These are phyloP conservation scores for Anisognathus igniventris DNA, from an alignment of 2,797 vertebrate genomes.

Conservation along the genomic window DNA sequence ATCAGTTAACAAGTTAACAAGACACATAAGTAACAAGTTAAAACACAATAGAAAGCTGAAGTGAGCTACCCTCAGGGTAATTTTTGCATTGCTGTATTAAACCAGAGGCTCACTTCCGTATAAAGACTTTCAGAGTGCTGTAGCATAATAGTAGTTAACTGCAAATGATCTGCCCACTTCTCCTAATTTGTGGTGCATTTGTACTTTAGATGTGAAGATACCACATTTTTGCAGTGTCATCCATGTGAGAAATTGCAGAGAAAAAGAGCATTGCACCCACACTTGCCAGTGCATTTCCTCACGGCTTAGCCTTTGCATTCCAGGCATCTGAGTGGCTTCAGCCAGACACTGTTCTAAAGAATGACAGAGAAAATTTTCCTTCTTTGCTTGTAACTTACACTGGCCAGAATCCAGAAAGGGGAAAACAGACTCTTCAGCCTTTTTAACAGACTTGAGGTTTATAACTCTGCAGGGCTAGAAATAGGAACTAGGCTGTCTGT, in stretches of 20 bases:
- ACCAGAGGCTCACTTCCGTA: not conserved
- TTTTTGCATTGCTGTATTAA: not conserved
- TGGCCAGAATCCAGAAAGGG: not conserved
- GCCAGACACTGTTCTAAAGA: not conserved
- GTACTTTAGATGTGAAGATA: not conserved
- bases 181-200: not conserved
- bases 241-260: not conserved
- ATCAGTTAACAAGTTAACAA: not conserved
- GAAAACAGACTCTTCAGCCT: not conserved
- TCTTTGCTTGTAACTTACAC: not conserved
- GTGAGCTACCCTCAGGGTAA: not conserved
- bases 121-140: not conserved
- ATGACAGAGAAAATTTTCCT: not conserved
- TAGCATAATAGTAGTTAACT: not conserved
- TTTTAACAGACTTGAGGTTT: not conserved
- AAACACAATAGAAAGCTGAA: not conserved
- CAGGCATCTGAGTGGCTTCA: not conserved
- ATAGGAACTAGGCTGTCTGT: not conserved
- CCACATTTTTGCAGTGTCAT: not conserved
- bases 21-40: not conserved
- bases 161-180: not conserved
- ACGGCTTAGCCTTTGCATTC: rapidly evolving
- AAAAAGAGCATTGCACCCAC: not conserved
- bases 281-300: not conserved
- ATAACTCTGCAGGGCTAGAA: not conserved